A percentile compares a stretch with the other conserved stretches of the same genome.
Evolutionary conservation across 2,113 vertebrate genomes (phyloP).

Genomic region (Pachycephala philippinensis): DNA sequence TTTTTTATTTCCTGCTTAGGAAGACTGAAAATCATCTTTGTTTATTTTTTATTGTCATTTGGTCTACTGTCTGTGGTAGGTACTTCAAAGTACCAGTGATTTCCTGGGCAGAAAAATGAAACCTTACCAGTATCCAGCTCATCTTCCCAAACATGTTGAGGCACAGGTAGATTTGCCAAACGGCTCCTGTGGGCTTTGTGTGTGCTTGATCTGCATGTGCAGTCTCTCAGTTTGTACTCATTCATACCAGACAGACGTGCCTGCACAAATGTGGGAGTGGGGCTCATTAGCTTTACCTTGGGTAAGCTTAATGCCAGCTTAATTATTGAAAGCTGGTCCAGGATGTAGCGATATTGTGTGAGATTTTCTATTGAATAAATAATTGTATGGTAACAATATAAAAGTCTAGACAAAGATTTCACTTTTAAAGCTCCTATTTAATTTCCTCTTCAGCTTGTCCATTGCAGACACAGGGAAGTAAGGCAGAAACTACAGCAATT

Average conservation of each 20-base stretch:
- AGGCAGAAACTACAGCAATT: not conserved
- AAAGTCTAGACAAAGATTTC: not conserved
- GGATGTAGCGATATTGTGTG: too few relatives aligned
- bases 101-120: not conserved
- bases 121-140: not conserved
- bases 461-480: not conserved
- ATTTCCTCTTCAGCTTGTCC: not conserved
- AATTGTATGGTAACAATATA: not conserved
- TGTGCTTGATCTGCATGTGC: not conserved
- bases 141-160: not conserved
- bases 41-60: not conserved
- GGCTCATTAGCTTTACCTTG: not conserved
- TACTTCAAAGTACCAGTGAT: not conserved
- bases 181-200: accelerated
- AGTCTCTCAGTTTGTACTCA: not conserved
- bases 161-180: not conserved
- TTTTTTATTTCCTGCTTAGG: not conserved
- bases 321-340: not conserved
- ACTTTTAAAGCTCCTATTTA: not conserved
- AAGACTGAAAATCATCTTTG: not conserved
- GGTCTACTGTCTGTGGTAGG: not conserved
- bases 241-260: accelerated
- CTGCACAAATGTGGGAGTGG: not conserved
- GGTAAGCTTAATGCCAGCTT: not conserved
- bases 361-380: not conserved